A percentile compares a stretch with the other conserved stretches of the same genome.
These are phyloP conservation scores for Parauchenoglanis ngamensis DNA, from an alignment of 2,797 vertebrate genomes.

Conservation along the genomic window DNA sequence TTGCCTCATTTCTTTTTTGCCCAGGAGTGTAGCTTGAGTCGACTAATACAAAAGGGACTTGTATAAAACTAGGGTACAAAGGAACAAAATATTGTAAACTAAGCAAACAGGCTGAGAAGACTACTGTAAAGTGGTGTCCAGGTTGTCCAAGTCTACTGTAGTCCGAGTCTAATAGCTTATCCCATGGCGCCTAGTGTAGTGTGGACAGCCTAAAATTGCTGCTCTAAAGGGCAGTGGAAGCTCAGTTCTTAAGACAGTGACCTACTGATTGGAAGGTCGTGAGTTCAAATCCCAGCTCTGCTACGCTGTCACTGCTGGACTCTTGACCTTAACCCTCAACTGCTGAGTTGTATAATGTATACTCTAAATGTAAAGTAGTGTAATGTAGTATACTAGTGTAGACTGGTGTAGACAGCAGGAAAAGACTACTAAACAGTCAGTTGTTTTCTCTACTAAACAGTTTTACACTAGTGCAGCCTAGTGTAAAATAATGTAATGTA, in stretches of 20 bases:
- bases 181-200: background rate
- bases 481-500: background rate
- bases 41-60: background rate
- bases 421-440: background rate
- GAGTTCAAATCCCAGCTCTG: background rate
- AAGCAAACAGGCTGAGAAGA: background rate
- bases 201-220: background rate
- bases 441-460: no score
- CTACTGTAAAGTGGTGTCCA: background rate
- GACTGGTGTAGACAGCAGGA: background rate
- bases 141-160: background rate
- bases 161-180: background rate
- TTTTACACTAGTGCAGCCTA: background rate
- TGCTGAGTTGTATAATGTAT: background rate
- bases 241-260: background rate
- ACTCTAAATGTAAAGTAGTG: background rate
- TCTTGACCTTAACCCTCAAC: background rate
- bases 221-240: background rate
- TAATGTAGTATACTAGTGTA: background rate
- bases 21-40: background rate
- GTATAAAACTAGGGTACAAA: background rate
- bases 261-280: background rate
- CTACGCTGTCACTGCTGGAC: background rate
- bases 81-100: background rate
- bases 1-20: no score